Base-by-base conservation (phyloP, 1,140 invertebrate genomes). In the Diachasmimorpha longicaudata region DNA sequence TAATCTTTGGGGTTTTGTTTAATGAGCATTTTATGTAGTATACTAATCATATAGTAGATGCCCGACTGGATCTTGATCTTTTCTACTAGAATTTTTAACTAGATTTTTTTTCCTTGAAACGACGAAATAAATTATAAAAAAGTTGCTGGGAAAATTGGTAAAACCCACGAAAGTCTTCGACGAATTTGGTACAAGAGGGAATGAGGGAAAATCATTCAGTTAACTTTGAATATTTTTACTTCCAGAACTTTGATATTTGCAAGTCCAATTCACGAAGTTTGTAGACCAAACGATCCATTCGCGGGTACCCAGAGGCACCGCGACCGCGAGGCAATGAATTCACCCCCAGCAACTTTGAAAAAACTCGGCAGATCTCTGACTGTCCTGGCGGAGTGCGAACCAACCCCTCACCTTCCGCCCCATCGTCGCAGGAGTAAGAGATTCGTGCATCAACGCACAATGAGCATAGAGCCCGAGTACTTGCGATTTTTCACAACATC, bases 181-280 rank as follows among this genome's bases (percentile, higher is more conserved):
- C 6, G 31, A 31, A 31, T 31, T 31, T 31, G 2, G 2, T 31
- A 31, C 2, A 31, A 31, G 6, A 31, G 6, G 2, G 2, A 31
- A 31, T 42, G 39, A 42, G 6, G 31, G 6, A 42, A 42, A 42
- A 42, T 42, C 13, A 42, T 42, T 31, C 31, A 31, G 6, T 6
- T 31, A 31, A 31, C 11, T 42, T 48, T 46, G 21, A 23, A 21
- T 71, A n/a, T 52, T 19, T 74, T 63, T 75, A 70, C 4, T 78
- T 79, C 5, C 78, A 87, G 86, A 68, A 89, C 88, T 0, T 80
- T 93, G 63, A 92, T 92, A 78, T 92, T 91, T 77, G 90, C 92
- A 0, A 91, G 90, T 80, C 91, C 92, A n/a, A 87, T 93, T 31
- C 90, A 91, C 67, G 90, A 91, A 39, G 89, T 90, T 0, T 92